phyloP scores from a whole-genome alignment of 2,113 vertebrate species.

The Maccullochella peelii region DNA sequence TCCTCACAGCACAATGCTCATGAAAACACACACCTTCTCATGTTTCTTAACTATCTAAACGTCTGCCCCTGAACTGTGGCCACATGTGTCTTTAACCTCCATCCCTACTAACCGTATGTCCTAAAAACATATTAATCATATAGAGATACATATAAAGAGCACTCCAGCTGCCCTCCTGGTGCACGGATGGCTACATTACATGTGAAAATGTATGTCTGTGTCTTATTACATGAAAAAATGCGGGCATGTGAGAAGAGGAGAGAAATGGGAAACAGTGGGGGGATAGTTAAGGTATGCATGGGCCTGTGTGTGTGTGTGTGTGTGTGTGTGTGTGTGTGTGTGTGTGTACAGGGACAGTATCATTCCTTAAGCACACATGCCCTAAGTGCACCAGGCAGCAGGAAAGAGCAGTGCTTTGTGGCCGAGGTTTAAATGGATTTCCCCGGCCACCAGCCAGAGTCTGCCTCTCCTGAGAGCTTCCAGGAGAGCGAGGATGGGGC shows the following conservation, averaged over 20 bases:
- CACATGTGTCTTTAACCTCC: slow-evolving; percentile 14
- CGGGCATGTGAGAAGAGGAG: background rate
- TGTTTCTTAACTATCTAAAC: background rate
- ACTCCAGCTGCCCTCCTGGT: background rate
- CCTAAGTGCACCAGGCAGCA: slow-evolving; percentile 47
- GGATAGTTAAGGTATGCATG: background rate
- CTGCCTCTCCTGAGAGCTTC: slow-evolving; percentile 61
- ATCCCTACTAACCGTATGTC: background rate
- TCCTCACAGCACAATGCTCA: background rate
- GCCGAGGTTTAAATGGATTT: slow-evolving; percentile 74
- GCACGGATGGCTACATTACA: background rate
- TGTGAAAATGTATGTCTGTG: slow-evolving; percentile 32
- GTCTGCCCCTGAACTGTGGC: background rate
- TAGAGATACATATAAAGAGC: too few relatives aligned
- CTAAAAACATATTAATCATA: slow-evolving; percentile 44
- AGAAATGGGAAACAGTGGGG: background rate
- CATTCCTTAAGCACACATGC: slow-evolving; percentile 61
- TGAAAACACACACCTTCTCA: background rate
- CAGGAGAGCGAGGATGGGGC: slow-evolving; percentile 58
- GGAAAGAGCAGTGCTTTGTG: slow-evolving; percentile 61
- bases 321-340: slow-evolving; percentile 18
- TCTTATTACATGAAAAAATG: slow-evolving; percentile 29
- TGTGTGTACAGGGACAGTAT: slow-evolving; percentile 24
- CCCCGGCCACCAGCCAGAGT: slow-evolving; percentile 62
- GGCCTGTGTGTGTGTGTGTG: background rate